Conservation (phyloP, 2,113 vertebrate genomes). For the Labeo rohita region DNA sequence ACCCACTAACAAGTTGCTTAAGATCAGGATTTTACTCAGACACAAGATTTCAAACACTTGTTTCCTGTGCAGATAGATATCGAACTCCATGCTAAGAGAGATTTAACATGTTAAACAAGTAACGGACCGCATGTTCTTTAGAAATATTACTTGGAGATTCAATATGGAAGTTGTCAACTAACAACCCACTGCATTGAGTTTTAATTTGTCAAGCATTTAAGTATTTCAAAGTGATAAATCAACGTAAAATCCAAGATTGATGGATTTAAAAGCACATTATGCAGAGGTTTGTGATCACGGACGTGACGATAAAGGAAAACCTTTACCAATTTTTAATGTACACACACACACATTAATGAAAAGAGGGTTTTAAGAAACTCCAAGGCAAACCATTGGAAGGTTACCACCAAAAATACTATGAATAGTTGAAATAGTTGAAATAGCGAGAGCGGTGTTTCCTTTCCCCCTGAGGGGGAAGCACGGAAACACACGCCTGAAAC, state of each 20-base stretch:
- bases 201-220: neutral
- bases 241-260: neutral
- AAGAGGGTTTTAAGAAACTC: neutral
- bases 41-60: conserved; percentile 8
- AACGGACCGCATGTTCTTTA: neutral
- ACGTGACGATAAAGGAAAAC: neutral
- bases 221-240: neutral
- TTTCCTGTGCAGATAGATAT: neutral
- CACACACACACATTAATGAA: neutral
- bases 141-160: neutral
- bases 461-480: conserved; percentile 21
- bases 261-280: neutral
- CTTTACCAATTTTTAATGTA: neutral
- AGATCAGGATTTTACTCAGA: neutral
- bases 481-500: conserved; percentile 10
- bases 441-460: conserved; percentile 49
- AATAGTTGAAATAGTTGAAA: conserved; percentile 51
- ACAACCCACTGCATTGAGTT: neutral
- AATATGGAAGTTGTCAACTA: neutral
- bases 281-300: neutral
- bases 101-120: conserved; percentile 13
- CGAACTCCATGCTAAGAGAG: neutral
- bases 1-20: conserved; percentile 5
- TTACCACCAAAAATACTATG: conserved; percentile 45
- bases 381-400: conserved; percentile 14